Base-by-base conservation (phyloP, 2,113 vertebrate species). In the Catharus fuscescens region DNA sequence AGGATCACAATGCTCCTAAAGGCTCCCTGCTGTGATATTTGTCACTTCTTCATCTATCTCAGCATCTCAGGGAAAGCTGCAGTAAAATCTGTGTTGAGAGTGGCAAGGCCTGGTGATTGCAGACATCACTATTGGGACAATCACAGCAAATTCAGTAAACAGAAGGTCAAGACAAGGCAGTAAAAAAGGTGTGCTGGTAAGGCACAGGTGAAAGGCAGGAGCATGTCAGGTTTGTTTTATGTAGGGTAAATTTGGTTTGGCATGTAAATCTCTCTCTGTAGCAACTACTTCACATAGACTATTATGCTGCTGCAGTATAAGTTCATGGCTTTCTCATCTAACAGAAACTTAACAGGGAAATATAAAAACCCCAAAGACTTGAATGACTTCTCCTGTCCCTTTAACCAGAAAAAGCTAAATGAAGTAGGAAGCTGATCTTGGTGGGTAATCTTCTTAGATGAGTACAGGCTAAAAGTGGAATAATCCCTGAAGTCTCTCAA, bases 391-490 rank as follows among this genome's bases (percentile, higher is more conserved):
- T 80, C 31, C 83, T 92, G 71, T 81, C 28, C 48, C 83, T 96
- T 96, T 95, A 95, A 97, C 44, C 29, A 83, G 71, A 66, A 93
- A 93, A 90, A 95, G 64, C 86, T 94, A 96, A 88, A 91, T 74
- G 61, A 96, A 96, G 85, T 86, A 79, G 90, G 79, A 90, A 84
- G 86, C 74, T 82, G 92, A 96, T 95, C 95, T 95, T 95, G 59
- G 60, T 95, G 21, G 26, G 53, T 91, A 97, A 96, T 96, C 95
- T 93, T 74, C 94, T 97, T 97, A 97, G 90, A 94, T 65, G 82
- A 91, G 76, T 80, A 80, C 80, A 86, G 15, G 90, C 95, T 97
- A 96, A 97, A 97, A 94, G 94, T 91, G 84, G 95, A 95, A 95
- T 93, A 96, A 97, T 96, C 93, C 92, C 93, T 10, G 65, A 89